A percentile compares a stretch with the other conserved stretches of the same genome.
phyloP scores from a whole-genome alignment of 2,797 vertebrate genomes.

The Rhabdomys pumilio region DNA sequence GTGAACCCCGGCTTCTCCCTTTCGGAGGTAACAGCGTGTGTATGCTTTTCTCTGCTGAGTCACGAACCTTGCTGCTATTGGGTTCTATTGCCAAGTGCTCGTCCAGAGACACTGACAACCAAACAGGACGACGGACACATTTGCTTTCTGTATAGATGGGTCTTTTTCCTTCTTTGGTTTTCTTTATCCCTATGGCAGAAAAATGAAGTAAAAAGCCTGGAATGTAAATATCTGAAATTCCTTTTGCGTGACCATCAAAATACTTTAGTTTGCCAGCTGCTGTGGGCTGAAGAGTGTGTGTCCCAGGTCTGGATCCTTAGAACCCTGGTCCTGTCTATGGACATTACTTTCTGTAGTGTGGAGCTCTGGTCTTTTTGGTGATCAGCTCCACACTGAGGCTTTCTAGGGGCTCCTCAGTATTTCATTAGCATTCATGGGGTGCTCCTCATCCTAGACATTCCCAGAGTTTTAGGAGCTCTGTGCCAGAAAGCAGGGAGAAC shows the following conservation, averaged over 20 bases:
- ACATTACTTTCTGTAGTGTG: background rate
- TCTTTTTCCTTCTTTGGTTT: slow-evolving; percentile 15
- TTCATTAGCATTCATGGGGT: background rate
- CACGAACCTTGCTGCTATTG: slow-evolving; percentile 26
- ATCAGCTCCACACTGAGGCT: background rate
- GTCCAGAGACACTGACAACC: background rate
- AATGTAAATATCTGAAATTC: background rate
- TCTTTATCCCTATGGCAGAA: background rate
- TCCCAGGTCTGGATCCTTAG: background rate
- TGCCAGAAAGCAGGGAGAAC: background rate
- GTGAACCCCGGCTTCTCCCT: slow-evolving; percentile 7
- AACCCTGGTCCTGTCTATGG: background rate
- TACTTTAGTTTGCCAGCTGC: background rate
- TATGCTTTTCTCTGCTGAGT: slow-evolving; percentile 2
- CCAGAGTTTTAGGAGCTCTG: background rate
- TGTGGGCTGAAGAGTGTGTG: background rate
- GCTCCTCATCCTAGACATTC: background rate
- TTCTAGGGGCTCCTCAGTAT: background rate
- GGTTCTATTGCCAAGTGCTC: background rate
- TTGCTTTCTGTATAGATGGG: background rate
- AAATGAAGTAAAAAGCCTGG: background rate
- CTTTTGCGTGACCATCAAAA: background rate
- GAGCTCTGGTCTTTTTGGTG: background rate
- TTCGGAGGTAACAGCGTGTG: background rate
- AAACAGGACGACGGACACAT: background rate